Base-by-base conservation (phyloP, 1,140 invertebrate species). In the Drosophila leontia region DNA sequence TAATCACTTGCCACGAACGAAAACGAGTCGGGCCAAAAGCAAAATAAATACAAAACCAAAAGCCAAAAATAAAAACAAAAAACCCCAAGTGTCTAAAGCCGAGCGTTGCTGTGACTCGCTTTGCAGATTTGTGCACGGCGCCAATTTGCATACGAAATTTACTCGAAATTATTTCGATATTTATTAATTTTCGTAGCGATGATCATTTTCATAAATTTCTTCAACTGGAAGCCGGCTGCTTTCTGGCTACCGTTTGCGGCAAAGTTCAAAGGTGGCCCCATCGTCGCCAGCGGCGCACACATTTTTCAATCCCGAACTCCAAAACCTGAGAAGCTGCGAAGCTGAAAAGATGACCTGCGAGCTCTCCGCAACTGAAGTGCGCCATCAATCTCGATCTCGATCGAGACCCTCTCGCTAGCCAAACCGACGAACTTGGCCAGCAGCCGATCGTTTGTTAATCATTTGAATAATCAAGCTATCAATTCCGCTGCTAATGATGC, bases 401-500 rank as follows among this genome's bases (percentile, higher is more conserved):
- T 42, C 56, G 41, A 37, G 62, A 48, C 63, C 53, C 53, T 41
- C 35, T 50, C 62, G 34, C 63, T 29, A 34, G 45, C 64, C 44
- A 68, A 39, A n/a, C 37, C 69, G 58, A 19, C 70, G 55, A 72
- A 72, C 67, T 57, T 48, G 59, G 64, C 75, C 69, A 78, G 65
- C 68, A 61, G 77, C 44, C 67, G 75, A 84, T 91, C 85, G 85
- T 88, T 88, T 88, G 84, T 88, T 88, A 91, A 86, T 91, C 80
- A 92, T 92, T 92, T 92, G 81, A 92, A 92, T 92, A 92, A 92
- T 92, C 91, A 92, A 92, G 91, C 91, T 91, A 92, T 92, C 86
- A 92, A 92, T 92, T 92, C 81, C 76, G 68, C 62, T 82, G 91
- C 91, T 92, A 92, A 92, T 92, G 91, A 92, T 92, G 80, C 78